Evolutionary conservation across 2,797 vertebrate species (phyloP).

Genomic region (Margarornis squamiger): DNA sequence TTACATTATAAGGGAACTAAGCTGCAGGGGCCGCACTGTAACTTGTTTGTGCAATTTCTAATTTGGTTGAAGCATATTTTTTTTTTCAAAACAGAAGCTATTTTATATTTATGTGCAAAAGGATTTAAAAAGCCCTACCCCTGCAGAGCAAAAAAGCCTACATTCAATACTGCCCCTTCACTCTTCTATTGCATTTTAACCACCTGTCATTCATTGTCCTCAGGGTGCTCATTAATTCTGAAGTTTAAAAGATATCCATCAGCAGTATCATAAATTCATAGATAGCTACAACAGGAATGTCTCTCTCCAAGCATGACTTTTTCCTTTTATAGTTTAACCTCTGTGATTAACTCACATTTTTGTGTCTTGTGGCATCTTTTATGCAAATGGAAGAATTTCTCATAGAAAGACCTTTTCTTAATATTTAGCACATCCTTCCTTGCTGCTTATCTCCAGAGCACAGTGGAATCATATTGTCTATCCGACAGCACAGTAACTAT

Average conservation of each 20-base stretch:
- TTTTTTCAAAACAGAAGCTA: neutral
- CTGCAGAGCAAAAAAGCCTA: conserved; percentile 41
- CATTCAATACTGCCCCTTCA: conserved; percentile 21
- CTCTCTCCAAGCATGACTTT: conserved; percentile 22
- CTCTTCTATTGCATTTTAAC: conserved; percentile 67
- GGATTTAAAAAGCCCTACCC: conserved; percentile 17
- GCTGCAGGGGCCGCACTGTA: neutral
- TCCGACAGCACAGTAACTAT: neutral
- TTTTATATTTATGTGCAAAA: conserved; percentile 60
- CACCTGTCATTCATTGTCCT: conserved; percentile 64
- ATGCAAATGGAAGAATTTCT: conserved; percentile 59
- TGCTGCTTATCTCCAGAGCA: neutral
- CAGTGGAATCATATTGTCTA: neutral
- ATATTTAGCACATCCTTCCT: conserved; percentile 58
- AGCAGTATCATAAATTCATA: conserved; percentile 63
- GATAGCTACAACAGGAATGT: conserved; percentile 56
- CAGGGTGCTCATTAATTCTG: conserved; percentile 74
- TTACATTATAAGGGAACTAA: neutral
- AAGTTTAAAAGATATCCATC: conserved; percentile 70
- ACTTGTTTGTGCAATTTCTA: neutral
- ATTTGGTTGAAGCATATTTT: neutral
- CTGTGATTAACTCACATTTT: conserved; percentile 53
- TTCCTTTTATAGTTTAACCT: conserved; percentile 37
- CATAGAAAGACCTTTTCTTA: conserved; percentile 51
- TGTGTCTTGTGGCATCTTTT: conserved; percentile 53